Base-by-base conservation (phyloP, 2,888 invertebrate species). In the Ypsolopha scabrella region DNA sequence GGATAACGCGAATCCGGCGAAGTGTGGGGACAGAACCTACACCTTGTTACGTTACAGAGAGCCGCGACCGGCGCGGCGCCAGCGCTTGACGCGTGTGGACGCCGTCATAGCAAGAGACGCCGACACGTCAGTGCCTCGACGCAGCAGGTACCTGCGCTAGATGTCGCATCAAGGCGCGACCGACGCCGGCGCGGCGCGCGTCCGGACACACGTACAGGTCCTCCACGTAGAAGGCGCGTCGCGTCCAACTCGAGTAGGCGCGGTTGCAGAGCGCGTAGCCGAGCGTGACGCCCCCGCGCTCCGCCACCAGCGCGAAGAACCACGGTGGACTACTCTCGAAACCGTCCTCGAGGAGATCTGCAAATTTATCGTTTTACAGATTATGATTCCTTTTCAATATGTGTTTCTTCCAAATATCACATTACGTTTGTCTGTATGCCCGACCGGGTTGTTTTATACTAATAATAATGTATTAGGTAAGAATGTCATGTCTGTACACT, bases 201-300 rank as follows among this genome's bases (percentile, higher is more conserved):
- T 72, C 66, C 0, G 91, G 90, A 41, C 88, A 87, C 45, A 97
- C 92, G 78, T 92, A 96, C 53, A 97, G 71, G 78, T 97, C 97
- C 81, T 97, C 97, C 54, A 97, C 74, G 76, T 93, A 94, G 59
- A 94, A 85, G 8, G 90, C 88, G 72, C 91, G 92, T 7, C 97
- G 95, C 60, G 90, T 85, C 94, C 95, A 96, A 8, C 95, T 94
- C 1, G 95, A 95, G 82, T 95, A 97, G 50, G 90, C 90, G 64
- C 90, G 91, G 77, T 90, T 96, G 77, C 91, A 96, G 14, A 97
- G 72, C 33, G 93, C 90, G 73, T 93, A 94, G 1, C 95, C 96
- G 52, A 93, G 83, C 14, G 44, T 36, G 35, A 35, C n/a, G 2
- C 35, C 36, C 7, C 35, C 35, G 41, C 63, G 54, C 73, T 90